A percentile compares a stretch with the other conserved stretches of the same genome.
These are phyloP conservation scores for Microctonus aethiopoides DNA, from an alignment of 2,888 invertebrate genomes.

Conservation along the genomic window DNA sequence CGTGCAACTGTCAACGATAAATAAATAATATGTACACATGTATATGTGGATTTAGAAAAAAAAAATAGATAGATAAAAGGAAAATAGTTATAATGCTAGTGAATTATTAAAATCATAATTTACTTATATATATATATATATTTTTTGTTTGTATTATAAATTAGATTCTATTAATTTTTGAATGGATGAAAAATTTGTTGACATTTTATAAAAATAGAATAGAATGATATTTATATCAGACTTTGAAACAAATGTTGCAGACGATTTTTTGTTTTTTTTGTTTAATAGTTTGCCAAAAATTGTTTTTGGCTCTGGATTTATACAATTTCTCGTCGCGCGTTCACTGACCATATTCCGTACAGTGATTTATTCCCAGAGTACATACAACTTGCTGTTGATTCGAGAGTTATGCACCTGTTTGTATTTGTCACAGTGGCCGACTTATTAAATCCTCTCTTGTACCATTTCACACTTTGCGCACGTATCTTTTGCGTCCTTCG, in stretches of 20 bases:
- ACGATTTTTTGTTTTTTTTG: background rate
- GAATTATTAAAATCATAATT: no score
- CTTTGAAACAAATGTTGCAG: background rate
- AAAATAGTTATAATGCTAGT: no score
- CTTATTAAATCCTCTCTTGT: constrained; percentile 38
- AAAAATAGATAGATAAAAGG: no score
- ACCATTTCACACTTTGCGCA: background rate
- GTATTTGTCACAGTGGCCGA: constrained; percentile 48
- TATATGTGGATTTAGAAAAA: background rate
- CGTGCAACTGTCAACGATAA: constrained; percentile 4
- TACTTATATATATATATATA: no score
- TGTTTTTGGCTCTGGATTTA: background rate
- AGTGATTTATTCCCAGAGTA: background rate
- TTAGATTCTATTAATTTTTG: background rate
- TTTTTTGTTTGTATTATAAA: background rate
- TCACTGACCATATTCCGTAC: constrained; percentile 17
- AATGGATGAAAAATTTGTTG: background rate
- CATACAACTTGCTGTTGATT: constrained; percentile 7
- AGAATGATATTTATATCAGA: background rate
- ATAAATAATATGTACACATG: background rate
- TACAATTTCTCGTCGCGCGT: no score
- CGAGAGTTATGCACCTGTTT: constrained; percentile 46
- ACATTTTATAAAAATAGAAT: background rate
- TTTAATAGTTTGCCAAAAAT: constrained; percentile 1
- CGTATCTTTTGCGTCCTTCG: constrained; percentile 37